phyloP scores from a whole-genome alignment of 2,888 invertebrate species.

The Pinctada fucata region DNA sequence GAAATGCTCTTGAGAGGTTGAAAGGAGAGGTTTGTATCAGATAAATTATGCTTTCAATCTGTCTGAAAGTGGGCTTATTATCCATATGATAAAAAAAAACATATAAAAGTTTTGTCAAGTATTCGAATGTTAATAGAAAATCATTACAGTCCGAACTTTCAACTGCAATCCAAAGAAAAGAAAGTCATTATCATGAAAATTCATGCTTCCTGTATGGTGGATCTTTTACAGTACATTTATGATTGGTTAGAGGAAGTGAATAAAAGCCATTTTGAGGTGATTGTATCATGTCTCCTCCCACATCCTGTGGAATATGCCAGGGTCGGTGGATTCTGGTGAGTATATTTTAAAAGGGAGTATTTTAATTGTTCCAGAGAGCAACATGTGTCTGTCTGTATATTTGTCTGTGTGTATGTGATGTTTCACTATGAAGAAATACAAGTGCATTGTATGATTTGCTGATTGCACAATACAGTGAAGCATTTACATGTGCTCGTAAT shows the following conservation, averaged over 20 bases:
- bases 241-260: constrained; percentile 92
- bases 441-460: no score
- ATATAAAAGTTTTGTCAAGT: no score
- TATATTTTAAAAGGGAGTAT: constrained; percentile 19
- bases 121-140: no score
- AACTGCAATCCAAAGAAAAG: no score
- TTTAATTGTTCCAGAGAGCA: background rate
- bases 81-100: background rate
- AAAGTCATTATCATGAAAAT: no score
- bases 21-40: constrained; percentile 83
- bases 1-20: constrained; percentile 92
- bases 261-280: constrained; percentile 89
- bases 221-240: constrained; percentile 85
- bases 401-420: background rate
- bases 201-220: no score
- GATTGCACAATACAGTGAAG: no score
- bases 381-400: no score
- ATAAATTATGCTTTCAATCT: background rate
- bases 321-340: constrained; percentile 95
- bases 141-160: no score
- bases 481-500: no score
- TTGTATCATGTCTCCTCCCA: constrained; percentile 94
- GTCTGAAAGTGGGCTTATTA: background rate
- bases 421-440: no score
- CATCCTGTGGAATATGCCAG: constrained; percentile 97